Evolutionary conservation across 1,140 invertebrate genomes (phyloP).

Genomic region (Tribolium castaneum): DNA sequence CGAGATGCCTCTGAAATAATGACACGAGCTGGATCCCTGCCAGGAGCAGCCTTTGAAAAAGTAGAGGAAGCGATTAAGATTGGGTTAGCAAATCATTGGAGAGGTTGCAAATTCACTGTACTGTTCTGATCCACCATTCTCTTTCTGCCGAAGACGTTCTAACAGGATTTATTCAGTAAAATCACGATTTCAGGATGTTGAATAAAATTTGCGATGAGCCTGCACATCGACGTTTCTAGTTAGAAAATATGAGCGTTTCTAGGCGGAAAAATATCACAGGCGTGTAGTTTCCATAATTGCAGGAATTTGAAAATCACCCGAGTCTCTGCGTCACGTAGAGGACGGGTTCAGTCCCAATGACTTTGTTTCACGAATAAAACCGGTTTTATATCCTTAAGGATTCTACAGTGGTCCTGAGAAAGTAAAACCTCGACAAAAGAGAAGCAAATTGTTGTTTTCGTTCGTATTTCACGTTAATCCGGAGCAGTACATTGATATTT

Average conservation of each 20-base stretch:
- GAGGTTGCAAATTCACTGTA: constrained; percentile 31
- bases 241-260: not conserved
- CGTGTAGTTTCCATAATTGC: not conserved
- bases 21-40: constrained; percentile 10
- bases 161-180: constrained; percentile 22
- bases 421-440: not conserved
- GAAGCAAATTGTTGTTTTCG: not conserved
- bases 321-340: not conserved
- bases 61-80: constrained; percentile 21
- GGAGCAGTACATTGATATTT: not conserved
- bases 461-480: not conserved
- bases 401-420: not conserved
- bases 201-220: constrained; percentile 13
- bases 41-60: constrained; percentile 14
- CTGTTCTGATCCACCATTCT: not conserved
- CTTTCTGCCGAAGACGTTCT: not conserved
- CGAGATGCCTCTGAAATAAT: not conserved
- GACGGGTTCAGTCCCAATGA: not conserved
- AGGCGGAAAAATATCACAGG: not conserved
- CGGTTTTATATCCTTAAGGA: constrained; percentile 20
- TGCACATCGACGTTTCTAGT: not conserved
- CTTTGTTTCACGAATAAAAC: not conserved
- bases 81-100: constrained; percentile 33
- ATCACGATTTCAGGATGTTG: constrained; percentile 20
- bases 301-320: not conserved